Evolutionary conservation across 64 coral and sea anemone genomes (phyloP), one percentile per base, ranked within the genome.

Genomic region (Pocillopora verrucosa): DNA sequence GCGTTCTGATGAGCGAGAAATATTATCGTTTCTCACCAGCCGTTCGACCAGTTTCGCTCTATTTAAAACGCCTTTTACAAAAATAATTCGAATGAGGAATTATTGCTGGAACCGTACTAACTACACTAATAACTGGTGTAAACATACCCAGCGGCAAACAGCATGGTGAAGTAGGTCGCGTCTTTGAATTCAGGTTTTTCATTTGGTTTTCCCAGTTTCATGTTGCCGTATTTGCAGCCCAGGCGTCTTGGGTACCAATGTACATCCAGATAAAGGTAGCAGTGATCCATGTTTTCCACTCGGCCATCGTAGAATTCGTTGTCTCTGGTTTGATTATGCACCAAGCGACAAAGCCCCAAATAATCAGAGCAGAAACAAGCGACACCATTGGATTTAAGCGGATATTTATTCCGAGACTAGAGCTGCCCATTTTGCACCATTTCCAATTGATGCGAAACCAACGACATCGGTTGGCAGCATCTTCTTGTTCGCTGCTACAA

Each of bases 181-280:
- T 94, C 87, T 16, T 63, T 74, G 82, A 90, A 94, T 70, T 94
- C 92, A 51, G 92, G 92, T 80, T 94, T 86, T 78, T 88, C 86
- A 73, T 85, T 72, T 60, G 86, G 75, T 82, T 94, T 94, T 36
- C 87, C 92, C 36, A 94, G 88, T 84, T 94, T 94, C 64, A 94
- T 65, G 30, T 89, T 65, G 16, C 70, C 41, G 75, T 94, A 94
- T 61, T 94, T 94, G 34, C 65, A 11, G 87, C 87, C 92, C 92
- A 94, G 34, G 84, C 80, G 59, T 94, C 87, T 94, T 94, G 92
- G 25, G 92, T 94, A 16, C 88, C 92, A 65, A 94, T 94, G 80
- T 94, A 94, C 74, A 94, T 59, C 92, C 92, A 94, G 36, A 87
- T 90, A 62, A 79, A 94, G 6, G 78, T 86, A 4, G 22, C 15